These are phyloP conservation scores for Hylyphantes graminicola DNA, from an alignment of 1,140 invertebrate species.

Conservation along the genomic window DNA sequence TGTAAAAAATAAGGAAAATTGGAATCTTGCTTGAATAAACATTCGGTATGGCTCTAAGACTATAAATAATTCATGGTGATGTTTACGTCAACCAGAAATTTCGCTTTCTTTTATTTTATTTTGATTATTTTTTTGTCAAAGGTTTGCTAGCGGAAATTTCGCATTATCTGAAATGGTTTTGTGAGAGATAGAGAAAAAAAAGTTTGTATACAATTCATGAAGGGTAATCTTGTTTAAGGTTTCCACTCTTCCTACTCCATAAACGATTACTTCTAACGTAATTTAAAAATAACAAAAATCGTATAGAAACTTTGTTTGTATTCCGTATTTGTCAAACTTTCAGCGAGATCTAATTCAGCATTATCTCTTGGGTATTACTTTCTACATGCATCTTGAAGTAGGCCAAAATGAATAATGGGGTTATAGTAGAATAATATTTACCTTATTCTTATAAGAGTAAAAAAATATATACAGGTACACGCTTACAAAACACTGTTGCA, in stretches of 20 bases:
- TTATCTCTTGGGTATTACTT: slow-evolving; percentile 5
- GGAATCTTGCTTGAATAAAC: slow-evolving; percentile 61
- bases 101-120: slow-evolving; percentile 25
- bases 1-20: slow-evolving; percentile 53
- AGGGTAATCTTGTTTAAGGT: slow-evolving; percentile 57
- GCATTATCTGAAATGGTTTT: slow-evolving; percentile 56
- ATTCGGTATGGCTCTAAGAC: slow-evolving; percentile 57
- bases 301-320: slow-evolving; percentile 45
- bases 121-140: slow-evolving; percentile 17
- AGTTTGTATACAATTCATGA: slow-evolving; percentile 60
- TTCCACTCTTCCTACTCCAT: slow-evolving; percentile 38
- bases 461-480: no score
- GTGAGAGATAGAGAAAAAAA: slow-evolving; percentile 10
- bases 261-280: slow-evolving; percentile 55
- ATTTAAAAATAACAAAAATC: slow-evolving; percentile 28
- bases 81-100: slow-evolving; percentile 57
- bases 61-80: slow-evolving; percentile 61
- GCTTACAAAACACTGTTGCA: no score
- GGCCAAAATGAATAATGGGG: no score
- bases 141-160: slow-evolving; percentile 59
- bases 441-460: no score
- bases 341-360: slow-evolving; percentile 35
- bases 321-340: slow-evolving; percentile 28
- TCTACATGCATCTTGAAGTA: no score
- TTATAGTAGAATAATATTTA: no score